Base-by-base conservation (phyloP, 2,797 vertebrate genomes). In the Linurgus olivaceus region DNA sequence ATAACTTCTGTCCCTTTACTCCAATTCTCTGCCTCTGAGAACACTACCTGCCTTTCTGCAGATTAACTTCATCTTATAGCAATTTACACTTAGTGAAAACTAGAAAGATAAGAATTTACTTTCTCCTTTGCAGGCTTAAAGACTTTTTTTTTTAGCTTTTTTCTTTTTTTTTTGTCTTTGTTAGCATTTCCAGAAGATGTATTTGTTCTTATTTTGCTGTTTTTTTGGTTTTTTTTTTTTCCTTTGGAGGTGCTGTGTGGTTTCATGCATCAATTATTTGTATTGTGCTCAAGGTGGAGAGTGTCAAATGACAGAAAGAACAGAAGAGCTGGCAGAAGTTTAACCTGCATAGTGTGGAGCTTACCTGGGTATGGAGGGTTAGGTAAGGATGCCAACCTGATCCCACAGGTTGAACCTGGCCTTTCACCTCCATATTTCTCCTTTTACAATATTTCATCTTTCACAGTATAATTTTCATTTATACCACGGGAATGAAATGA, bases 251-350 rank as follows among this genome's bases (percentile, higher is more conserved):
- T 31, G 55, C 52, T 81, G 24, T 63, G 17, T 20, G 28, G 71
- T 85, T 93, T 85, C 88, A 82, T 16, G 13, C 90, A 93, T 96
- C 67, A 87, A 89, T 94, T 95, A 96, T 89, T 92, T 96, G 83
- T 79, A 57, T 20, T 57, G 65, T 29, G 48, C 45, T 85, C 78
- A 85, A 89, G 88, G 44, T 5, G 25, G 29, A 1, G 9, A 79
- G 76, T 29, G 55, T 94, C 79, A 81, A 91, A 55, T 93, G 38
- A 74, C 68, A n/a, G 13, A 48, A 74, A 74, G 57, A 62, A 92
- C 90, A 83, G 55, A 37, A 74, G 68, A 86, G 54, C 20, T 71
- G 57, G 61, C 65, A 2, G 48, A 77, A 91, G 26, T 88, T 95
- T 92, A 96, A 81, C 61, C 84, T 81, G 57, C 11, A 78, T 28